Evolutionary conservation across 2,113 vertebrate species (phyloP), one percentile per base, ranked within the genome.

Genomic region (Ochotona curzoniae): DNA sequence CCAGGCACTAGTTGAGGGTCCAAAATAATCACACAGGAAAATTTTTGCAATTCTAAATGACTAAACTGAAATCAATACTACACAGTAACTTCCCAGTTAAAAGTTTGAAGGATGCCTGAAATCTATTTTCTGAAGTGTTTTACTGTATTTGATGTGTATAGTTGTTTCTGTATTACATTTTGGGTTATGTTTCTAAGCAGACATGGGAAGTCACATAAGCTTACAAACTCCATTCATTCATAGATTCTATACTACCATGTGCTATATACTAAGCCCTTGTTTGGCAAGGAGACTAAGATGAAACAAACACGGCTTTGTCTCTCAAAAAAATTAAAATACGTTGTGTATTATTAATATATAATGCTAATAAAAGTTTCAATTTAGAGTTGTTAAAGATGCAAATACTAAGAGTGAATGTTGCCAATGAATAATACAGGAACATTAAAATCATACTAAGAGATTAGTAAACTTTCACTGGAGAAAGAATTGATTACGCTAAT

Each of bases 71-170:
- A 66, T 35, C 57, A 70, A 75, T 44, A 60, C 8, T 71, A 4
- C 30, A 38, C 2, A 3, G 9, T 57, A 23, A 47, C 23, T 69
- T 93, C 64, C 82, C 49, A 79, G n/a, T 54, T 71, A 54, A 92
- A 93, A 93, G 73, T 28, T 92, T 90, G 61, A 69, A 93, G 47
- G 9, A 64, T 47, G 3, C 2, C 32, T 76, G 23, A 87, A 49
- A 51, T n/a, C 35, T 67, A 5, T 20, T 49, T 66, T 49, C 54
- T 44, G 54, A 28, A 89, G 79, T 7, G 2, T 5, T 87, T 79
- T 60, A 64, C 20, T 78, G 14, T 18, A 25, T 12, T n/a, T 47
- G 30, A 35, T 35, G 2, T 12, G 1, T 38, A 44, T 4, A 66
- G 30, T 44, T 75, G 47, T 89, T 38, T 70, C 61, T 60, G 25